phyloP scores from a whole-genome alignment of 2,113 vertebrate genomes.

The Sardina pilchardus region DNA sequence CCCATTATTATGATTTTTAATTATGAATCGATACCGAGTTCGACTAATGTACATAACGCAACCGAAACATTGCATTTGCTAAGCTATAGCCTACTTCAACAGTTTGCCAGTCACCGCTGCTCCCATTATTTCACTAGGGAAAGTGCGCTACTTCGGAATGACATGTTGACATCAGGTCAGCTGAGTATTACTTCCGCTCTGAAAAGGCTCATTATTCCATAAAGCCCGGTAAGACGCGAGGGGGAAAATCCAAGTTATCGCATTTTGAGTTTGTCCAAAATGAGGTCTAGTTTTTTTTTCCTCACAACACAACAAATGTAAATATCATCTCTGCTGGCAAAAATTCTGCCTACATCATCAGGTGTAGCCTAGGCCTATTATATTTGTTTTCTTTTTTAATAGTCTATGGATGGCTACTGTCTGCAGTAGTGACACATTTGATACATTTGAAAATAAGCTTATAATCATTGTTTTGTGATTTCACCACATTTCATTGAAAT shows the following conservation, averaged over 20 bases:
- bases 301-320: too few species aligned
- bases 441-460: neutral
- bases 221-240: too few species aligned
- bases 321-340: too few species aligned
- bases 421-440: neutral
- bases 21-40: neutral
- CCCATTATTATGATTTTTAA: slow-evolving; percentile 50
- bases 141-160: neutral
- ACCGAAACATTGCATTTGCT: neutral
- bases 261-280: too few species aligned
- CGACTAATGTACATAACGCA: neutral
- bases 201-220: neutral
- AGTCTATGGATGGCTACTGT: neutral
- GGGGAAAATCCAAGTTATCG: too few species aligned
- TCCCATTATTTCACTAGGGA: neutral
- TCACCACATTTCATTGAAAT: neutral
- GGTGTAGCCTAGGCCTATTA: too few species aligned
- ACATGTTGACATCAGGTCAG: neutral
- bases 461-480: neutral
- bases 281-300: too few species aligned
- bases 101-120: neutral
- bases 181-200: neutral
- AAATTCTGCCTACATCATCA: too few species aligned
- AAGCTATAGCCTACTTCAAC: neutral
- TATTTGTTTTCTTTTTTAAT: too few species aligned